Conservation (phyloP, 30 jellyfish, hydroid and myxozoan genomes). For the Chrysaora quinquecirrha region DNA sequence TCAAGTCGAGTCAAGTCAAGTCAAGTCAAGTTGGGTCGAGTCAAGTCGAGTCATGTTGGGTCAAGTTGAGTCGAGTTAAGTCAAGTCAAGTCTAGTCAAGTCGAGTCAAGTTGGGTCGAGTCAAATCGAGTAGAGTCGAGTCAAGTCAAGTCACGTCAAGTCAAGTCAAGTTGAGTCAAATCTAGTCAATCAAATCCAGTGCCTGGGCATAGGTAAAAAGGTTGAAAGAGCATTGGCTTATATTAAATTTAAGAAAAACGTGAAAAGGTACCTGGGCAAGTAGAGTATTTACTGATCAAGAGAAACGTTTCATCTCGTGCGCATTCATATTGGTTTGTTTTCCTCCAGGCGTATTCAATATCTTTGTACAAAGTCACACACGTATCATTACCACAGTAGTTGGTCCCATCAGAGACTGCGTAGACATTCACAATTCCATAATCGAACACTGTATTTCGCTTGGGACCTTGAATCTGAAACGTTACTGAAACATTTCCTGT, state of each 20-base stretch:
- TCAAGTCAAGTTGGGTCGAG: too few species aligned
- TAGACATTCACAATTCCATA: neutral
- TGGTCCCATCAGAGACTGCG: constrained; percentile 2
- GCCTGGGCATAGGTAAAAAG: neutral
- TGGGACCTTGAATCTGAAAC: neutral
- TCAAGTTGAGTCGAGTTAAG: too few species aligned
- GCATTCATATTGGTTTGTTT: constrained; percentile 38
- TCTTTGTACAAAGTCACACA: constrained; percentile 34
- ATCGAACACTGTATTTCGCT: neutral
- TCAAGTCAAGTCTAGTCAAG: too few species aligned
- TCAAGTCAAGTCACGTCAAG: too few species aligned
- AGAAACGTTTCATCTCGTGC: constrained; percentile 30
- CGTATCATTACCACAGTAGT: constrained; percentile 27
- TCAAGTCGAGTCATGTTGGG: too few species aligned
- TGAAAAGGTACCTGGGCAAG: constrained; percentile 24
- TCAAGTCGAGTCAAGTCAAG: too few species aligned
- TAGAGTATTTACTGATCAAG: constrained; percentile 13
- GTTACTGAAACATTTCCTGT: constrained; percentile 10
- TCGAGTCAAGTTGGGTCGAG: too few species aligned
- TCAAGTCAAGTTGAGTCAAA: too few species aligned
- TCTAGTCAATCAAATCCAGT: too few species aligned
- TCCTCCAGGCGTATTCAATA: neutral
- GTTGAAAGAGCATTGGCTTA: neutral
- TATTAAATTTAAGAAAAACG: too few species aligned
- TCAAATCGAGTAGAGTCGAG: too few species aligned